Percentiles rank a stretch among this genome's conserved stretches.
Evolutionary conservation across 2,797 vertebrate species (phyloP).

Genomic region (Tenualosa ilisha): DNA sequence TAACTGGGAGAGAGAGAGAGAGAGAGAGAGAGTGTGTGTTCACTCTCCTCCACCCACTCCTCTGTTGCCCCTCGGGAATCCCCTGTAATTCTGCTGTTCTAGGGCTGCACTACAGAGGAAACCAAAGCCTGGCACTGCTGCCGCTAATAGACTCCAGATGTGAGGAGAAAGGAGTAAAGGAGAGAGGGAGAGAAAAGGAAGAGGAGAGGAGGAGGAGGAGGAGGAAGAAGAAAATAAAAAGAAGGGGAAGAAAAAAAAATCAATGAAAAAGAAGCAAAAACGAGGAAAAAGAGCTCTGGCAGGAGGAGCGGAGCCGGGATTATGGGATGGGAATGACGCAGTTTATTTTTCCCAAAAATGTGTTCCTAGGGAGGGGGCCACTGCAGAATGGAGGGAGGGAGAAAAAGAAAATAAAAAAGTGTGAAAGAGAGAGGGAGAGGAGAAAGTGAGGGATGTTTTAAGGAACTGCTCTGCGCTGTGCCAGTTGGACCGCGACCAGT

Average conservation of each 20-base stretch:
- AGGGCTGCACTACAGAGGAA: constrained; percentile 38
- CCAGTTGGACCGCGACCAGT: constrained; percentile 46
- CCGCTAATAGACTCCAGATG: constrained; percentile 58
- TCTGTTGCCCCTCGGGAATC: constrained; percentile 42
- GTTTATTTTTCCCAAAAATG: constrained; percentile 46
- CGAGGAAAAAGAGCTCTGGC: constrained; percentile 45
- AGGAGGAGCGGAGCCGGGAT: constrained; percentile 45
- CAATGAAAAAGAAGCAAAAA: constrained; percentile 1
- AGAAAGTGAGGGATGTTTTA: constrained; percentile 38
- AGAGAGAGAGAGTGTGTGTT: neutral
- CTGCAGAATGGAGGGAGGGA: constrained; percentile 20
- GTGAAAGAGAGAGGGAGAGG: constrained; percentile 26
- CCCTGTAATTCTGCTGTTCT: constrained; percentile 50
- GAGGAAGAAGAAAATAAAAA: neutral
- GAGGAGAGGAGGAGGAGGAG: neutral
- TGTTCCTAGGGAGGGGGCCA: constrained; percentile 31
- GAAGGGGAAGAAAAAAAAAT: neutral
- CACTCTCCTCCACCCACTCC: constrained; percentile 34
- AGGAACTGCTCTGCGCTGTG: constrained; percentile 34
- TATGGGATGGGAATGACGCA: constrained; percentile 51
- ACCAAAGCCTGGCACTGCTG: constrained; percentile 34
- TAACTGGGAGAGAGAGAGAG: neutral
- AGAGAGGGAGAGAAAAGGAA: neutral
- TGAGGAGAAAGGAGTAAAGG: constrained; percentile 27
- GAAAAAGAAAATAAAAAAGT: neutral